Base-by-base conservation (phyloP, 2,888 invertebrate species). In the Acanthococcus lagerstroemiae region DNA sequence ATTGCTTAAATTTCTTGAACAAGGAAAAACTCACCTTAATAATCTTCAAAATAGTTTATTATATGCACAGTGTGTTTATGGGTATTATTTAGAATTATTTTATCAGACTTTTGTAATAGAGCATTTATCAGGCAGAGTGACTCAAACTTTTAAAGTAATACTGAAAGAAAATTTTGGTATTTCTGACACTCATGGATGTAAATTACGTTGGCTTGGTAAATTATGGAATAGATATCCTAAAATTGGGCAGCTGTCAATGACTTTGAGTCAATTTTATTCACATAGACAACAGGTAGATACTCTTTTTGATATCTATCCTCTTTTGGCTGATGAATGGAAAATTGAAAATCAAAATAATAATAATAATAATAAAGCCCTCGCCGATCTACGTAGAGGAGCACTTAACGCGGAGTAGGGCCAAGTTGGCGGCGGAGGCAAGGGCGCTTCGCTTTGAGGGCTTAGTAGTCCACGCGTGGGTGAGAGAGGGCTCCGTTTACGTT, bases 161-260 rank as follows among this genome's bases (percentile, higher is more conserved):
- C 19, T 54, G 54, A 54, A 54, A 54, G 54, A 54, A 54, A 54
- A 54, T 54, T 54, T 54, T 54, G 54, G 54, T 54, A 54, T 54
- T 24, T 54, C 54, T 54, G 54, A 54, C 22, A 21, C 54, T 54
- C 24, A 54, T 54, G 54, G 54, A 9, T 9, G 54, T 54, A 54
- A 22, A 54, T 54, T 54, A 54, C 54, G 24, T 17, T 54, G 19
- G 24, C 22, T 54, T 24, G 54, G 54, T 21, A 54, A 54, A 54
- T 54, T 54, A 54, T 54, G 54, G 54, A 54, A 54, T 54, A 19
- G 9, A 54, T 22, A 54, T 54, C 22, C 19, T 7, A 54, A 54
- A 22, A 54, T 54, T 54, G 21, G 54, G 12, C 24, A 54, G 19
- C 24, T 54, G 9, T 54, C 54, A 24, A 54, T 54, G 21, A 54